Percentiles rank a stretch among this genome's conserved stretches.
Evolutionary conservation across 2,797 vertebrate species (phyloP).

Genomic region (Notoglanidium macrostoma): DNA sequence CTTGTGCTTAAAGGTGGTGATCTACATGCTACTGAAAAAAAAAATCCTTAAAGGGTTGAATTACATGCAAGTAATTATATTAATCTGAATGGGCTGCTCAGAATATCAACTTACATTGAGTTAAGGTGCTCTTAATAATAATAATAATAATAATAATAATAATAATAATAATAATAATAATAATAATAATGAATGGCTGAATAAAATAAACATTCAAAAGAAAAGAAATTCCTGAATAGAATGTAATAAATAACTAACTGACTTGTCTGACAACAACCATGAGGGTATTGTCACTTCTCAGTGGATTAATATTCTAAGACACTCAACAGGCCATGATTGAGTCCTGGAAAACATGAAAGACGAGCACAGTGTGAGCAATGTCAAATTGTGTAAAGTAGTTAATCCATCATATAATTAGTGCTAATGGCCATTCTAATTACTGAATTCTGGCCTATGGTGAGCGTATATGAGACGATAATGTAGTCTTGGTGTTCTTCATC

Average conservation of each 20-base stretch:
- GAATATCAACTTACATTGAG: no score
- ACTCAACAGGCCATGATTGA: slow-evolving; percentile 47
- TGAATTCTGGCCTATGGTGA: slow-evolving; percentile 46
- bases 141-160: no score
- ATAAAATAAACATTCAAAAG: not conserved
- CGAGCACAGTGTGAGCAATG: slow-evolving; percentile 52
- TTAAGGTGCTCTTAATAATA: no score
- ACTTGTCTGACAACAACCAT: slow-evolving; percentile 64
- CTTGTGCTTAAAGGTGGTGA: not conserved
- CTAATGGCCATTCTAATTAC: slow-evolving; percentile 58
- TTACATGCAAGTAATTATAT: no score
- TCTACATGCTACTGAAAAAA: no score
- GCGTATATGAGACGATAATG: slow-evolving; percentile 49
- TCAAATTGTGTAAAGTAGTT: slow-evolving; percentile 55
- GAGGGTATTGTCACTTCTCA: slow-evolving; percentile 62
- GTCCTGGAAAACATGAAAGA: slow-evolving; percentile 47
- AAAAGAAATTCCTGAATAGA: slow-evolving; percentile 48
- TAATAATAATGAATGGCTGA: not conserved
- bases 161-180: no score
- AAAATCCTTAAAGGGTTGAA: no score
- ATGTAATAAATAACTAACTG: slow-evolving; percentile 64
- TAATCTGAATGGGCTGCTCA: no score
- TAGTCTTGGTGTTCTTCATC: slow-evolving; percentile 59
- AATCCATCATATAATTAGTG: slow-evolving; percentile 57
- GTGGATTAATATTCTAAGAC: slow-evolving; percentile 50